phyloP scores from a whole-genome alignment of 1,140 invertebrate species.

The Pogonognathellus flavescens region DNA sequence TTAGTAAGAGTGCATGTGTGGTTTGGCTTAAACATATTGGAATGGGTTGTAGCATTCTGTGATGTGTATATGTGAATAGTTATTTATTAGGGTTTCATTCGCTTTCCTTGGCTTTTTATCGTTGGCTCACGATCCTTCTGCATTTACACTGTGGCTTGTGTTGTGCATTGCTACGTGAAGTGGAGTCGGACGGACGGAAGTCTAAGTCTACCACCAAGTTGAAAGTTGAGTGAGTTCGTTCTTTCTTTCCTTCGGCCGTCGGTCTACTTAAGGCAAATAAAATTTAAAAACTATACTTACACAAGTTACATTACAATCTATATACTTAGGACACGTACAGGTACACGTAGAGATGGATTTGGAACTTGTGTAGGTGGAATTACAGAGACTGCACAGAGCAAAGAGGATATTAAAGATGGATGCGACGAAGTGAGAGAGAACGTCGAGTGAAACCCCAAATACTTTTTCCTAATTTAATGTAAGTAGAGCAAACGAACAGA shows the following conservation, averaged over 20 bases:
- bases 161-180: not conserved
- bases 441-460: not conserved
- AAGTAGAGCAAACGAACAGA: not conserved
- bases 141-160: not conserved
- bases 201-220: not conserved
- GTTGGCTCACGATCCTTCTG: not conserved
- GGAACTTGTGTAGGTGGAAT: not conserved
- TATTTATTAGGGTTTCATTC: conserved; percentile 40
- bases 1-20: not conserved
- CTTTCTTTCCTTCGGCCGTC: not conserved
- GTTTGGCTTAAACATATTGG: not conserved
- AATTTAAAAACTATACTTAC: not conserved
- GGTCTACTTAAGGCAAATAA: conserved; percentile 2
- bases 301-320: not conserved
- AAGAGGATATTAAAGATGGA: too few species aligned
- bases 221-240: not conserved
- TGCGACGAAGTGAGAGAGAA: too few species aligned
- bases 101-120: not conserved
- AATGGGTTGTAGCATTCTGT: not conserved
- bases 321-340: not conserved
- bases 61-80: conserved; percentile 24
- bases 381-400: not conserved
- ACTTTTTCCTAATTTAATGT: conserved; percentile 29
- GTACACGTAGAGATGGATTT: too few species aligned
- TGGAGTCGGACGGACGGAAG: conserved; percentile 21